Percentiles rank a stretch among this genome's conserved stretches.
phyloP scores from a whole-genome alignment of 2,113 vertebrate genomes.

The Muntiacus muntjak region DNA sequence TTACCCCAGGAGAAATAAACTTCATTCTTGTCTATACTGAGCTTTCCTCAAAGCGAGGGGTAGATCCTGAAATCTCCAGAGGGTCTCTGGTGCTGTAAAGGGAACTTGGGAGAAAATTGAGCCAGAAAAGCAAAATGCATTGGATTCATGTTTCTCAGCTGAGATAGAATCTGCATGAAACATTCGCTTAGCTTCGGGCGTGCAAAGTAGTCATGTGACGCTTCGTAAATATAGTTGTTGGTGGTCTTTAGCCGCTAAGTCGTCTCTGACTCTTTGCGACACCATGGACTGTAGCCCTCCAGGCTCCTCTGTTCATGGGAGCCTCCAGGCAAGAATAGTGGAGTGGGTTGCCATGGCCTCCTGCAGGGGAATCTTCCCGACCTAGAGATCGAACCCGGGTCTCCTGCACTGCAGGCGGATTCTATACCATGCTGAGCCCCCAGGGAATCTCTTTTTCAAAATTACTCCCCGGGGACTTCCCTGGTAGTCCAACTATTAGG shows the following conservation, averaged over 20 bases:
- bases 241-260: too few relatives aligned
- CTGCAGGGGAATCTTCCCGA: neutral
- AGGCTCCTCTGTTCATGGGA: neutral
- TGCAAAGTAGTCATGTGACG: neutral
- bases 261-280: too few relatives aligned
- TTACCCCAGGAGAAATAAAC: fast-evolving
- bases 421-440: neutral
- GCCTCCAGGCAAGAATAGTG: neutral
- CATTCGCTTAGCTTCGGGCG: neutral
- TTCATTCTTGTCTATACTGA: fast-evolving
- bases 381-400: fast-evolving
- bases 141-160: fast-evolving
- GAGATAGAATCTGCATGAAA: neutral
- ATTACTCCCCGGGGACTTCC: neutral
- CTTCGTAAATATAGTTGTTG: neutral
- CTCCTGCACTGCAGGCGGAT: neutral
- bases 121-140: neutral
- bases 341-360: neutral
- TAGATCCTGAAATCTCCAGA: neutral
- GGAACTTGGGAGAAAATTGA: fast-evolving
- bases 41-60: fast-evolving
- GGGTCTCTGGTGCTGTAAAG: neutral
- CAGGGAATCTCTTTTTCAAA: neutral
- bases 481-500: fast-evolving
- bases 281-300: too few relatives aligned